Percentiles rank a stretch among this genome's conserved stretches.
Evolutionary conservation across 2,797 vertebrate species (phyloP).

Genomic region (Emydoidea blandingii): DNA sequence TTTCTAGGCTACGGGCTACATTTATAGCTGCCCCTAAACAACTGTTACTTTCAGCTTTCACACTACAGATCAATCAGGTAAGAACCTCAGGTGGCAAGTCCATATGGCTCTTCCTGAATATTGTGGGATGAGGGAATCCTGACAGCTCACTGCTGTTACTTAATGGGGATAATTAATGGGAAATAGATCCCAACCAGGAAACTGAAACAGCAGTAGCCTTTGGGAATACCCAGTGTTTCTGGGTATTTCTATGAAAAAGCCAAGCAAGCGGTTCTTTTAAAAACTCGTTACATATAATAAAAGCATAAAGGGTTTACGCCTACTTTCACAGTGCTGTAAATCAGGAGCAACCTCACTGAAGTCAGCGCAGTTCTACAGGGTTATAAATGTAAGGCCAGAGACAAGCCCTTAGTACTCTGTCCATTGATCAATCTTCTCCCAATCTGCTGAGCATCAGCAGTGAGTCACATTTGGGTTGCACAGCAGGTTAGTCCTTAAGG

Average conservation of each 20-base stretch:
- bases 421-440: not conserved
- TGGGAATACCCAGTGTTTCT: not conserved
- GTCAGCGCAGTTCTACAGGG: not conserved
- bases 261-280: not conserved
- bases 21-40: constrained; percentile 3
- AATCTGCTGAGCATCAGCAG: not conserved
- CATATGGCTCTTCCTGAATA: not conserved
- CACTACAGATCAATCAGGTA: not conserved
- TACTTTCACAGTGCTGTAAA: not conserved
- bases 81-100: not conserved
- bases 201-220: not conserved
- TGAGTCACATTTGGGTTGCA: not conserved
- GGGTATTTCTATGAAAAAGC: not conserved
- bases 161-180: not conserved
- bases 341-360: not conserved
- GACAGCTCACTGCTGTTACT: not conserved
- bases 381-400: not conserved
- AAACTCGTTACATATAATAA: not conserved
- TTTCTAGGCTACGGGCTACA: constrained; percentile 19
- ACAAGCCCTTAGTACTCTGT: not conserved
- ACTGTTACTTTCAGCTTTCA: constrained; percentile 24
- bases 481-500: not conserved
- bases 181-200: not conserved
- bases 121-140: not conserved
- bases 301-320: not conserved